Base-by-base conservation (phyloP, 2,113 vertebrate genomes). In the Neopipo cinnamomea region DNA sequence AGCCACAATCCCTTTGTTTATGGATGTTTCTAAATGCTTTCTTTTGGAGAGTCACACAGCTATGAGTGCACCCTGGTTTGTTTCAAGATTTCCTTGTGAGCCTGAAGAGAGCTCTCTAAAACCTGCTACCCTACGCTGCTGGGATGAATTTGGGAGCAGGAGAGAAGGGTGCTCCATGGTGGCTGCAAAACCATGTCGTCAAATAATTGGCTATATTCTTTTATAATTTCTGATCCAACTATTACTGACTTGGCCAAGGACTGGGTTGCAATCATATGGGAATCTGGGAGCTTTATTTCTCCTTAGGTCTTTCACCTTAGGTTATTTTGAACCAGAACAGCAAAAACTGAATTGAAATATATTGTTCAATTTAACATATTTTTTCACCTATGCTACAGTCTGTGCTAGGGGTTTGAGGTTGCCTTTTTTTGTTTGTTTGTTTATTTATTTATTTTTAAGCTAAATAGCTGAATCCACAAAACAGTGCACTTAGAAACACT, bases 1-100 rank as follows among this genome's bases (percentile, higher is more conserved):
- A 96, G 92, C 63, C 4, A 0, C 93, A 94, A 93, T 95, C 85
- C 93, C 72, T 63, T 96, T 91, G 92, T 94, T 96, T 96, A 93
- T 86, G 92, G 67, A 90, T 83, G 23, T 68, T 92, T 83, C 63
- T 68, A 73, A 89, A 73, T 10, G 42, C 67, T 88, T 88, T 46
- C 82, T 92, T 93, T 77, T 0, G 0, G 75, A 90, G 89, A 59
- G 79, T 82, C 81, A 31, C 27, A 12, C 74, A 70, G 81, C 81
- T 49, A 2, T 46, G 55, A 61, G 42, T 75, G 72, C 47, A 23
- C 65, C 58, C 52, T 19, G 61, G 8, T 74, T 83, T 0, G 0
- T 88, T 83, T 86, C 65, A 16, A 15, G 14, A 7, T 88, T 93
- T 52, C 83, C 75, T 67, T 6, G 0, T 84, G 74, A 71, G 76